Conservation (phyloP, 2,113 vertebrate genomes). For the Tachuris rubrigastra region DNA sequence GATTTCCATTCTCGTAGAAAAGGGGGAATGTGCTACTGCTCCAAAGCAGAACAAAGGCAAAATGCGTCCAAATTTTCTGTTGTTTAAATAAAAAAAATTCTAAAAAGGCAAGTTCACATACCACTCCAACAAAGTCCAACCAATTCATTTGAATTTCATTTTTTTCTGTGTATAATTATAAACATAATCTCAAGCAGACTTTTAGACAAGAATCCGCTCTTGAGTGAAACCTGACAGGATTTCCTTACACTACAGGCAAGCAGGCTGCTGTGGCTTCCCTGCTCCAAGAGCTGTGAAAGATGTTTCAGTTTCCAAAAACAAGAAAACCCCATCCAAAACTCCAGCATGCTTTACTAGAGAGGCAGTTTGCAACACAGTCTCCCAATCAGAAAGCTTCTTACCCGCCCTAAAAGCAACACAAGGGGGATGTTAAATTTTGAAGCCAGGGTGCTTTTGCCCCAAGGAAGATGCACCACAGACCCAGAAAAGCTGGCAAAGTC, state of each 20-base stretch:
- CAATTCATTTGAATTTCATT: background rate
- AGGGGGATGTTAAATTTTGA: background rate
- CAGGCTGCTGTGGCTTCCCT: background rate
- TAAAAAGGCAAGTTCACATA: background rate
- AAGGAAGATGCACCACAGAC: background rate
- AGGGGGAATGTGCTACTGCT: background rate
- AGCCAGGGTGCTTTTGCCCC: background rate
- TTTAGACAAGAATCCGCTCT: background rate
- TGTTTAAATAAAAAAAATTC: background rate
- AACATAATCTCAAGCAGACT: background rate
- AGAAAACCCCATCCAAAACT: background rate
- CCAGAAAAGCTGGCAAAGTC: background rate
- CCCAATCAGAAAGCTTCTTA: background rate
- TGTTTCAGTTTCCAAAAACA: background rate
- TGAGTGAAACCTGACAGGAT: background rate
- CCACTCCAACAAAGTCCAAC: background rate
- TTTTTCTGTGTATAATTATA: background rate
- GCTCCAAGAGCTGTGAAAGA: background rate
- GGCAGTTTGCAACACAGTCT: background rate
- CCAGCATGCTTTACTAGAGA: background rate
- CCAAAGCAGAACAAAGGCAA: constrained; percentile 32
- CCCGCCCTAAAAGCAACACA: background rate
- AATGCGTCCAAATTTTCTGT: background rate
- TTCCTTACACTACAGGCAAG: background rate
- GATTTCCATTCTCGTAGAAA: constrained; percentile 24